These are phyloP conservation scores for Microplitis deprimator DNA, from an alignment of 2,888 invertebrate genomes.

Conservation along the genomic window DNA sequence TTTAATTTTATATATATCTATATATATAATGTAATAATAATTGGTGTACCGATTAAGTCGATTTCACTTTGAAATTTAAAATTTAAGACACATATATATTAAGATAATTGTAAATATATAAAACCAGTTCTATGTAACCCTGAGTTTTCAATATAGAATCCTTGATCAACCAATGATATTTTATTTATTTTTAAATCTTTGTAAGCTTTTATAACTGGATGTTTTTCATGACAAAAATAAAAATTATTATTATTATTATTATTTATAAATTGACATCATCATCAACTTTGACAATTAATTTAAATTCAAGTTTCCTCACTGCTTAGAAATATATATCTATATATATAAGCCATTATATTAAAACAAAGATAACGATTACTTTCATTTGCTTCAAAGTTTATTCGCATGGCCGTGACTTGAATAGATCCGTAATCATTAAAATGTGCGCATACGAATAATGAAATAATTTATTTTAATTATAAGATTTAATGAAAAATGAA, in stretches of 20 bases:
- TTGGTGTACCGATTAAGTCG: not conserved
- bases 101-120: not conserved
- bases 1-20: not conserved
- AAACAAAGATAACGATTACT: not conserved
- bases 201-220: not conserved
- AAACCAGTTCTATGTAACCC: not conserved
- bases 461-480: not conserved
- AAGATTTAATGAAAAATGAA: not conserved
- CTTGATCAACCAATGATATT: not conserved
- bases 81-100: not conserved
- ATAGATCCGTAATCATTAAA: not conserved
- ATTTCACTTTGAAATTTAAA: not conserved
- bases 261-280: too few species aligned
- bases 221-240: too few species aligned
- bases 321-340: too few species aligned
- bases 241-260: too few species aligned
- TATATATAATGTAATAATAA: not conserved
- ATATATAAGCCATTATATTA: not conserved
- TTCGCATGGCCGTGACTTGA: not conserved
- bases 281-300: too few species aligned
- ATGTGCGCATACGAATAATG: not conserved
- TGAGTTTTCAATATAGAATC: constrained; percentile 1
- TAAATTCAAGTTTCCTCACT: too few species aligned
- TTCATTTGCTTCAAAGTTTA: not conserved
- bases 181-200: not conserved